phyloP scores from a whole-genome alignment of 1,140 invertebrate species.

The Rhagoletis pomonella region DNA sequence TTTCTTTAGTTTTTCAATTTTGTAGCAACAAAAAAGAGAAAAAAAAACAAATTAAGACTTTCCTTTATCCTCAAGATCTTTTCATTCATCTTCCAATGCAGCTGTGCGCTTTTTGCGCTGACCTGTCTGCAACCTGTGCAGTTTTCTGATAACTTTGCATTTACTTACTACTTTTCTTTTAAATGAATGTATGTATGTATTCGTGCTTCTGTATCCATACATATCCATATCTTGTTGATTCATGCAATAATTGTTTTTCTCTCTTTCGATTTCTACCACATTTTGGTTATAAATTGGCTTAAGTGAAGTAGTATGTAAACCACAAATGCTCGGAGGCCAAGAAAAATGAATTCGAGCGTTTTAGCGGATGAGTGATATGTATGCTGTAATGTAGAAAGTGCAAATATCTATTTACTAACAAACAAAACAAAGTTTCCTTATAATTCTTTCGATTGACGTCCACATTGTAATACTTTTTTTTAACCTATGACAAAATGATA shows the following conservation, averaged over 20 bases:
- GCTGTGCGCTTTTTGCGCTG: slow-evolving; percentile 24
- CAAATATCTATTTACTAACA: no score
- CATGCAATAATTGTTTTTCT: slow-evolving; percentile 1
- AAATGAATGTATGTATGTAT: background rate
- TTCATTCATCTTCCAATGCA: slow-evolving; percentile 3
- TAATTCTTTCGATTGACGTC: no score
- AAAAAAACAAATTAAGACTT: background rate
- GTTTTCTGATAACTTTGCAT: slow-evolving; percentile 36
- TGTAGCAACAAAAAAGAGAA: no score
- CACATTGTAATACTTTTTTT: no score
- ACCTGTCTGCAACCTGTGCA: slow-evolving; percentile 31
- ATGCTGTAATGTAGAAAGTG: no score
- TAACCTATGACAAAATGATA: no score
- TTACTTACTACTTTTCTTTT: no score
- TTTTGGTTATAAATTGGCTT: slow-evolving; percentile 49
- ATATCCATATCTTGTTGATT: background rate
- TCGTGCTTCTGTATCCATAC: background rate
- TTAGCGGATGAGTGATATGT: no score
- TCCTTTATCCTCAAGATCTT: slow-evolving; percentile 23
- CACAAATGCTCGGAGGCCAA: background rate
- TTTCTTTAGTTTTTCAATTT: background rate
- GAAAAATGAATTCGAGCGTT: background rate
- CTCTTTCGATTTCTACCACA: slow-evolving; percentile 42
- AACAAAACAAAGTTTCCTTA: no score
- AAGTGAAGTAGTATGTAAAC: slow-evolving; percentile 7